These are phyloP conservation scores for Pentalonia nigronervosa DNA, from an alignment of 1,140 invertebrate species.

Conservation along the genomic window DNA sequence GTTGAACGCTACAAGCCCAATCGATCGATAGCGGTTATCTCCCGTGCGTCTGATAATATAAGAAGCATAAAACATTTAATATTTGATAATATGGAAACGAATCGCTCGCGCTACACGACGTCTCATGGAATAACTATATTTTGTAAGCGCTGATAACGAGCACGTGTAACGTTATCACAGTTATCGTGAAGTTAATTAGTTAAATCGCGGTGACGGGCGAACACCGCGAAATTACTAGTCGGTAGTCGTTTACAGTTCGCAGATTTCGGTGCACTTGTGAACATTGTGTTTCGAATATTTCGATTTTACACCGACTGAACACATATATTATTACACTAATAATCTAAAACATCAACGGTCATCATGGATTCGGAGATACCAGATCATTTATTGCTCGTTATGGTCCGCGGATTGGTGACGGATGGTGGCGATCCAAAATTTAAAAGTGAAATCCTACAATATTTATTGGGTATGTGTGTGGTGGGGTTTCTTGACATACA, in stretches of 20 bases:
- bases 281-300: background rate
- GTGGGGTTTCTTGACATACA: background rate
- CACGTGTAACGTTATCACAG: background rate
- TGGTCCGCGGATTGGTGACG: background rate
- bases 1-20: background rate
- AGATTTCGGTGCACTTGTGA: background rate
- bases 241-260: background rate
- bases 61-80: no score
- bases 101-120: background rate
- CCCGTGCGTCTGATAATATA: background rate
- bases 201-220: background rate
- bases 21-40: conserved; percentile 22
- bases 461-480: background rate
- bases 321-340: background rate
- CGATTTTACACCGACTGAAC: background rate
- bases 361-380: conserved; percentile 22
- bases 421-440: background rate
- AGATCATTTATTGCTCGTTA: background rate
- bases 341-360: background rate
- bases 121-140: conserved; percentile 9
- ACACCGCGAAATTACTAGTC: no score
- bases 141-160: background rate
- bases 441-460: background rate
- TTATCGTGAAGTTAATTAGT: background rate
- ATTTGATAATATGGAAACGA: background rate